Conservation (phyloP, 2,797 vertebrate genomes). For the Erpetoichthys calabaricus region DNA sequence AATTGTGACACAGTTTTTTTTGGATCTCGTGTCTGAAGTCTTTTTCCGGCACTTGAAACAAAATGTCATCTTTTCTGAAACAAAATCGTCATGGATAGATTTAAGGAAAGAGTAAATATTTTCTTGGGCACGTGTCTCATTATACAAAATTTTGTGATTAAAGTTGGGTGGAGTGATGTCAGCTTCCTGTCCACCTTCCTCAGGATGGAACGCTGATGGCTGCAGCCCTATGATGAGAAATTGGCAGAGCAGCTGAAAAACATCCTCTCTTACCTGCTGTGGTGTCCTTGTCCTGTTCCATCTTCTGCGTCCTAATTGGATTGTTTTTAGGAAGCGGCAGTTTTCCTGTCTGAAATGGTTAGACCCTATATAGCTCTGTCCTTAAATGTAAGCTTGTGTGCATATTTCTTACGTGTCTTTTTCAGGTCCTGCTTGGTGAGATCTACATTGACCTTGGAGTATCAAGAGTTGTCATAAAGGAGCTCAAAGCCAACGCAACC, state of each 20-base stretch:
- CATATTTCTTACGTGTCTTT: constrained; percentile 4
- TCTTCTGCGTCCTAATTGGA: constrained; percentile 10
- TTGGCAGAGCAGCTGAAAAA: constrained; percentile 38
- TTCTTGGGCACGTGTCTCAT: constrained; percentile 13
- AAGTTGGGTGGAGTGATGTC: constrained; percentile 34
- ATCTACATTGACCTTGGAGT: constrained; percentile 77
- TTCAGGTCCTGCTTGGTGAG: constrained; percentile 85
- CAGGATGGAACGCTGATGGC: constrained; percentile 39
- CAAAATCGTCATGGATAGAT: too few species aligned
- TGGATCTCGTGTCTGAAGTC: too few species aligned
- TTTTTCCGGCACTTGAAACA: too few species aligned
- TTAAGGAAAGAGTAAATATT: neutral
- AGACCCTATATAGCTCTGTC: constrained; percentile 11
- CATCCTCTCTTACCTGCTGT: constrained; percentile 31
- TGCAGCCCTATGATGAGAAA: constrained; percentile 15
- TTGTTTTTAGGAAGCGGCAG: constrained; percentile 49
- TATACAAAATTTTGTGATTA: constrained; percentile 11
- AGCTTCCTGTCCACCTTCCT: constrained; percentile 37
- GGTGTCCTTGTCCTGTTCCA: constrained; percentile 38
- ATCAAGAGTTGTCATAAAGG: constrained; percentile 78
- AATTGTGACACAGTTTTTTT: too few species aligned
- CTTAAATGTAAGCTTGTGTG: neutral
- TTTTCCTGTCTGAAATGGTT: constrained; percentile 37
- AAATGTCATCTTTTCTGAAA: too few species aligned
- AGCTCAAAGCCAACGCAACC: constrained; percentile 78